Percentiles rank a stretch among this genome's conserved stretches.
Conservation (phyloP, 2,113 vertebrate genomes). For the Daboia siamensis region DNA sequence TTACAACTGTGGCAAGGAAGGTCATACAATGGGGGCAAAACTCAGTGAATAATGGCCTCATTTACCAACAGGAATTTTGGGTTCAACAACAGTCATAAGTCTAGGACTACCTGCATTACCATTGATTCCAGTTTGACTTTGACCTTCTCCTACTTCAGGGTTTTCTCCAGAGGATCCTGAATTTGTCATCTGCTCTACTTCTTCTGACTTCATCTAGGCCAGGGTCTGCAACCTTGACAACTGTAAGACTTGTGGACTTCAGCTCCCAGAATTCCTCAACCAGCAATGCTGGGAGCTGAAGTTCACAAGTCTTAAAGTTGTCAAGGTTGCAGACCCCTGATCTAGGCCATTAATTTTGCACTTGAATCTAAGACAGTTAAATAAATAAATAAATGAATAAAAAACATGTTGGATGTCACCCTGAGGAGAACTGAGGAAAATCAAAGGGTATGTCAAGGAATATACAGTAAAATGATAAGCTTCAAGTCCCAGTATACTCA, state of each 20-base stretch:
- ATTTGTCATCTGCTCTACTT: neutral
- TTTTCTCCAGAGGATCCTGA: neutral
- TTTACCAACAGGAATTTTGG: no score
- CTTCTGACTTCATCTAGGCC: neutral
- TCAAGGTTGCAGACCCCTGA: neutral
- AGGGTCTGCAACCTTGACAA: no score
- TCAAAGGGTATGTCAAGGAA: neutral
- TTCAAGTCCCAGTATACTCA: neutral
- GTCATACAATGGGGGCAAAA: no score
- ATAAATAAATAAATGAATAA: neutral
- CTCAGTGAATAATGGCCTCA: no score
- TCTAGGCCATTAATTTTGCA: neutral
- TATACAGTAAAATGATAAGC: neutral
- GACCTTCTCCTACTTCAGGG: no score
- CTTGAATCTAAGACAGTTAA: neutral
- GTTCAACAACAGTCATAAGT: no score
- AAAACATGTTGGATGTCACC: neutral
- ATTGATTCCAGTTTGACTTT: neutral
- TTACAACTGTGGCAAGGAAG: no score
- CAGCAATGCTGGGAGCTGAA: no score
- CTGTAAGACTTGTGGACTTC: no score
- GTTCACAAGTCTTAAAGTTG: no score
- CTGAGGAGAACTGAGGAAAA: neutral
- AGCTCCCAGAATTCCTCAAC: no score
- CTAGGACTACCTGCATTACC: neutral